A percentile compares a stretch with the other conserved stretches of the same genome.
Conservation (phyloP, 2,113 vertebrate species). For the Harpagus bidentatus region DNA sequence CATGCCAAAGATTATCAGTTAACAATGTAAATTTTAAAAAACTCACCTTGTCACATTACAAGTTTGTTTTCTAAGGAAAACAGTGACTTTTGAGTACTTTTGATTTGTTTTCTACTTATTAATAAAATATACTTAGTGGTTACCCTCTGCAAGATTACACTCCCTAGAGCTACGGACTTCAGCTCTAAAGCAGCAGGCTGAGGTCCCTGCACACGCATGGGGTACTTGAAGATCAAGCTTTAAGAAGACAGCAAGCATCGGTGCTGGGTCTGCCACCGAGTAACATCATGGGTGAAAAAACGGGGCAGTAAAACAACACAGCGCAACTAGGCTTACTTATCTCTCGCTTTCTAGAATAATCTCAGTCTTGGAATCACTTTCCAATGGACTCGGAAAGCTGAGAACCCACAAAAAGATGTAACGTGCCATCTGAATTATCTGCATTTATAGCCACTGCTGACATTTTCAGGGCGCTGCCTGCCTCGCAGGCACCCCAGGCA, state of each 20-base stretch:
- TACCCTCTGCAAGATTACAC: not conserved
- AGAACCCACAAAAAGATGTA: not conserved
- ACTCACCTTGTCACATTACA: not conserved
- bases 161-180: too few species aligned
- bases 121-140: too few species aligned
- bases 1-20: not conserved
- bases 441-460: not conserved
- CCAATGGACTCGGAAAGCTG: not conserved
- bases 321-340: not conserved
- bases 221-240: not conserved
- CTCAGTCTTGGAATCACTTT: not conserved
- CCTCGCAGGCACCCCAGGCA: not conserved
- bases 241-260: fast-evolving
- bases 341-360: not conserved
- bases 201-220: fast-evolving
- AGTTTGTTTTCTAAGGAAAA: not conserved
- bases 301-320: fast-evolving
- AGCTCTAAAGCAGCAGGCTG: not conserved
- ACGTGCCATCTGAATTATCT: not conserved
- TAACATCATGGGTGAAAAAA: fast-evolving
- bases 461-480: not conserved
- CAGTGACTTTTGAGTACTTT: fast-evolving
- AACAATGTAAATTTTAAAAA: fast-evolving
- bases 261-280: not conserved
- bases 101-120: not conserved